Percentiles rank a stretch among this genome's conserved stretches.
These are phyloP conservation scores for Alviniconcha marisindica DNA, from an alignment of 1,140 invertebrate genomes.

Conservation along the genomic window DNA sequence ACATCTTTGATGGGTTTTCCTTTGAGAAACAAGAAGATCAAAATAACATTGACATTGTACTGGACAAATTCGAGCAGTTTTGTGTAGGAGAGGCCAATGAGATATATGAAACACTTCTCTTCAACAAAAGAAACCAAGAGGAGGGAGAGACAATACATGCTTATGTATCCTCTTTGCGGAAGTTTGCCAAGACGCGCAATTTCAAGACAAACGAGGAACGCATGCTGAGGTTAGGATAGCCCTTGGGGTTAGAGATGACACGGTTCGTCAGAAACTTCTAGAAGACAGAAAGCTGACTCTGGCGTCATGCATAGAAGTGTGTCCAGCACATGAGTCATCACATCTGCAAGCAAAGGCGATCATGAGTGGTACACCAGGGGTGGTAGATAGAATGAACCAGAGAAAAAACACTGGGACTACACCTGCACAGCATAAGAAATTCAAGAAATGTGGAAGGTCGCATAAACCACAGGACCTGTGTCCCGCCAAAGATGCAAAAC, in stretches of 20 bases:
- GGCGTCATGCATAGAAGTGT: neutral
- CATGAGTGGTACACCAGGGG: neutral
- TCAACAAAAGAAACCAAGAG: constrained; percentile 47
- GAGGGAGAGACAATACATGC: constrained; percentile 44
- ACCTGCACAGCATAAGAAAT: too few species aligned
- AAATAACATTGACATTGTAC: constrained; percentile 29
- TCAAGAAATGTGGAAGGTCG: too few species aligned
- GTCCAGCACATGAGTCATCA: too few species aligned
- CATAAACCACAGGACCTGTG: neutral
- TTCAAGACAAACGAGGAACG: constrained; percentile 46
- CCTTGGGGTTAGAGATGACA: constrained; percentile 34
- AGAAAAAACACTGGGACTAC: too few species aligned
- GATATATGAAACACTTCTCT: constrained; percentile 47
- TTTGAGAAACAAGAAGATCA: constrained; percentile 40
- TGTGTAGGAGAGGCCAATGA: constrained; percentile 50
- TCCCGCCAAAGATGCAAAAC: constrained; percentile 5
- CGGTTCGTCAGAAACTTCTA: neutral
- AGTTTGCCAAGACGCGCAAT: constrained; percentile 44
- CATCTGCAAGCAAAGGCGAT: neutral
- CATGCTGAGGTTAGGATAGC: constrained; percentile 47
- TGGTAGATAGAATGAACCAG: too few species aligned
- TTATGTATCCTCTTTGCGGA: constrained; percentile 40
- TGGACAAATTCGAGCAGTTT: constrained; percentile 48
- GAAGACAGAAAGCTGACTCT: constrained; percentile 8
- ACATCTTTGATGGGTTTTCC: constrained; percentile 38